phyloP scores from a whole-genome alignment of 2,888 invertebrate species.

The Eulithis prunata region DNA sequence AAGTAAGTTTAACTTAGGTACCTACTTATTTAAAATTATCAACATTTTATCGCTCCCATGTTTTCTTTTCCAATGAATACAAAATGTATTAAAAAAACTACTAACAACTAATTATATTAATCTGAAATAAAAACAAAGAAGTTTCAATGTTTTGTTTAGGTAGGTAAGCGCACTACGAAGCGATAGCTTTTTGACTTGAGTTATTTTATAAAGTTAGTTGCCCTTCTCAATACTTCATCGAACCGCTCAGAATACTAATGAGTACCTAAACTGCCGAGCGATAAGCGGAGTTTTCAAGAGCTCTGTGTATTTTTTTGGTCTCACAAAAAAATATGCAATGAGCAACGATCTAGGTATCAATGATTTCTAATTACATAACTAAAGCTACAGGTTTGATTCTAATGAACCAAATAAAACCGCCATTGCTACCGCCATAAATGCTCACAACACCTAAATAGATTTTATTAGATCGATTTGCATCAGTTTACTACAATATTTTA shows the following conservation, averaged over 20 bases:
- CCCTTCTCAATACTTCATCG: not conserved
- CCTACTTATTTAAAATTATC: slow-evolving; percentile 13
- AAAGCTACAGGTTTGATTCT: not conserved
- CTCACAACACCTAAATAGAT: slow-evolving; percentile 29
- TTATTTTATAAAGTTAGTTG: too few species aligned
- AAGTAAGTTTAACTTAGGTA: not conserved
- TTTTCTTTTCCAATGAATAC: not conserved
- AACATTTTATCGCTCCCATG: slow-evolving; percentile 12
- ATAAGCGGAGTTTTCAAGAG: too few species aligned
- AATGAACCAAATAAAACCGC: slow-evolving; percentile 16
- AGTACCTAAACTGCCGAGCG: too few species aligned
- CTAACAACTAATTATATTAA: slow-evolving; percentile 37
- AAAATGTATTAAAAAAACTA: slow-evolving; percentile 22
- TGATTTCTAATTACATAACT: not conserved
- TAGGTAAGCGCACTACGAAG: not conserved
- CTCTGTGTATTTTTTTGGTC: too few species aligned
- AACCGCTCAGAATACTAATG: not conserved
- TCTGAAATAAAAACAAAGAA: slow-evolving; percentile 34
- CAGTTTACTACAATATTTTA: slow-evolving; percentile 30
- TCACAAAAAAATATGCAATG: too few species aligned
- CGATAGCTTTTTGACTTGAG: slow-evolving; percentile 23
- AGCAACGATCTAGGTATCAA: too few species aligned
- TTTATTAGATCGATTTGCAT: slow-evolving; percentile 34
- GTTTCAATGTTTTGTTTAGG: slow-evolving; percentile 11
- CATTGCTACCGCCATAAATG: slow-evolving; percentile 17